A percentile compares a stretch with the other conserved stretches of the same genome.
These are phyloP conservation scores for Ailurus styani DNA, from an alignment of 2,113 vertebrate genomes.

Conservation along the genomic window DNA sequence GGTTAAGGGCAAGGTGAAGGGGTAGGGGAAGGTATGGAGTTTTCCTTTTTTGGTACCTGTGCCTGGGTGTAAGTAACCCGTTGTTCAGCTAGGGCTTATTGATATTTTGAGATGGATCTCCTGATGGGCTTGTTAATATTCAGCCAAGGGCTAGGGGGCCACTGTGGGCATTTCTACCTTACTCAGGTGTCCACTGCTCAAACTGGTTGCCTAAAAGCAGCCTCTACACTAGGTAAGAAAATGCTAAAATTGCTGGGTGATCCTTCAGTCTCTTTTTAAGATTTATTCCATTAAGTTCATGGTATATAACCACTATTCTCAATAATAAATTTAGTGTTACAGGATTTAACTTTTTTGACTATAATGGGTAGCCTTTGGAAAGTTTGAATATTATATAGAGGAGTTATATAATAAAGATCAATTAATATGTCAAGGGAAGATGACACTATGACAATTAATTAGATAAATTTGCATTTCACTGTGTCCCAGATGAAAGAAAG, in stretches of 20 bases:
- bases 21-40: too few species aligned
- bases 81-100: too few species aligned
- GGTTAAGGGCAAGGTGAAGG: too few species aligned
- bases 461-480: not conserved
- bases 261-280: not conserved
- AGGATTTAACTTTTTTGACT: not conserved
- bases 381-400: not conserved
- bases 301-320: not conserved
- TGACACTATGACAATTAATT: not conserved
- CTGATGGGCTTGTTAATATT: too few species aligned
- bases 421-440: not conserved
- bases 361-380: not conserved
- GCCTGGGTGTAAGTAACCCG: too few species aligned
- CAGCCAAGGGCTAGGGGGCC: too few species aligned
- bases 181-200: too few species aligned
- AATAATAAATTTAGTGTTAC: not conserved
- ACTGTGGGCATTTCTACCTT: too few species aligned
- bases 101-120: too few species aligned
- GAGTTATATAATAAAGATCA: not conserved
- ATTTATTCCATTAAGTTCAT: not conserved
- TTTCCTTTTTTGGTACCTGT: too few species aligned
- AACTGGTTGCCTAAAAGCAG: too few species aligned
- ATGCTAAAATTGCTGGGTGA: not conserved
- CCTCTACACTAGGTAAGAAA: not conserved
- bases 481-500: not conserved